A percentile compares a stretch with the other conserved stretches of the same genome.
Conservation (phyloP, 2,888 invertebrate genomes). For the Morinoia aosen region DNA sequence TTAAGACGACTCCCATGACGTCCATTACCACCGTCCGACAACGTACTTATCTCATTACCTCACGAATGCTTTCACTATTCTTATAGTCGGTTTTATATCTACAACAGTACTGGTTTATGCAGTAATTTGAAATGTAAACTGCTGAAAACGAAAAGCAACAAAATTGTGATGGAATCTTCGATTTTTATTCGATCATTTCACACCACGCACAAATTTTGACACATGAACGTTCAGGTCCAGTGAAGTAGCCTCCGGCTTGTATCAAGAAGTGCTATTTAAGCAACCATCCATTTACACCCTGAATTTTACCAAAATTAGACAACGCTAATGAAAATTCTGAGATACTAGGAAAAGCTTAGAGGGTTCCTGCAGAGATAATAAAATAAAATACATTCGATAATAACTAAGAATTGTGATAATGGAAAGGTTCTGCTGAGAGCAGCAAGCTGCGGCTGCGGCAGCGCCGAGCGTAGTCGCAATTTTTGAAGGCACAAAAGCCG, state of each 20-base stretch:
- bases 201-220: too few species aligned
- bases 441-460: not conserved
- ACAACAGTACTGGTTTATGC: too few species aligned
- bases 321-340: not conserved
- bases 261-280: not conserved
- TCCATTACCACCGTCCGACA: too few species aligned
- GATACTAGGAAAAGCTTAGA: not conserved
- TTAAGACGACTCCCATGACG: too few species aligned
- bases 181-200: too few species aligned
- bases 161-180: too few species aligned
- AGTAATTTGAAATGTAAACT: too few species aligned
- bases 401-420: not conserved
- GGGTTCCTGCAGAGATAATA: not conserved
- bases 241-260: not conserved
- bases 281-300: not conserved
- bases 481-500: not conserved
- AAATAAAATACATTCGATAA: not conserved
- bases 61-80: too few species aligned
- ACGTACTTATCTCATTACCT: too few species aligned
- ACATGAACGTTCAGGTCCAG: not conserved
- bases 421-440: not conserved
- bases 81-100: too few species aligned
- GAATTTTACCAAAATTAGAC: not conserved
- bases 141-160: too few species aligned
- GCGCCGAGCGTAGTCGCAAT: not conserved